Evolutionary conservation across 1,140 invertebrate species (phyloP).

Genomic region (Spodoptera litura): DNA sequence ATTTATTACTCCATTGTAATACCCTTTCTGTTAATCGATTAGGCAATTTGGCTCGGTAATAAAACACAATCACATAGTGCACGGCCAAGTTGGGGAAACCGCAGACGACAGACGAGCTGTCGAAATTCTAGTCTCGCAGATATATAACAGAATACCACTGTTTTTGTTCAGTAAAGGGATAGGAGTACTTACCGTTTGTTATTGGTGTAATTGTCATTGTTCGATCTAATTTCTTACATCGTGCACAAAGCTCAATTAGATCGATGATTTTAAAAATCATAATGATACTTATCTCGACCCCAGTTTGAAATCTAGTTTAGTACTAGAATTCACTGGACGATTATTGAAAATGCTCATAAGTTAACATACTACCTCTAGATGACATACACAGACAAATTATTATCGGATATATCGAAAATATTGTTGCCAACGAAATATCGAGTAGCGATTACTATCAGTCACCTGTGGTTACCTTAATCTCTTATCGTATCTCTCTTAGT

Average conservation of each 20-base stretch:
- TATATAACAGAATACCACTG: not conserved
- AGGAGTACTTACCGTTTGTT: too few species aligned
- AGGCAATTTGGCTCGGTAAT: conserved; percentile 21
- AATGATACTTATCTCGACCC: too few species aligned
- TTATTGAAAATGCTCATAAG: not conserved
- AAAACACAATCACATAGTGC: conserved; percentile 39
- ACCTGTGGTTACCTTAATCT: not conserved
- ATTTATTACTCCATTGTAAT: conserved; percentile 37
- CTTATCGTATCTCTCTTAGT: not conserved
- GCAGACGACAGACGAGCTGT: not conserved
- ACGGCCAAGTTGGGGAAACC: conserved; percentile 4
- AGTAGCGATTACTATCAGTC: not conserved
- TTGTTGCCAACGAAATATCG: conserved; percentile 10
- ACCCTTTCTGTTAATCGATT: conserved; percentile 31
- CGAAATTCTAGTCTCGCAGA: not conserved
- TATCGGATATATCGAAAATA: not conserved
- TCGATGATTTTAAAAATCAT: too few species aligned
- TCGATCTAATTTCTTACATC: too few species aligned
- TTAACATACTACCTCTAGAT: conserved; percentile 7
- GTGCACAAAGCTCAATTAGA: too few species aligned
- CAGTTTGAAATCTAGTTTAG: too few species aligned
- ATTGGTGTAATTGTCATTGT: too few species aligned
- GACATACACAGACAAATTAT: too few species aligned
- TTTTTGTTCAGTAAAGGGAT: not conserved
- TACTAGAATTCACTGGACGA: too few species aligned